Evolutionary conservation across 2,797 vertebrate species (phyloP), one percentile per base, ranked within the genome.

Genomic region (Sebastes hubbsi): DNA sequence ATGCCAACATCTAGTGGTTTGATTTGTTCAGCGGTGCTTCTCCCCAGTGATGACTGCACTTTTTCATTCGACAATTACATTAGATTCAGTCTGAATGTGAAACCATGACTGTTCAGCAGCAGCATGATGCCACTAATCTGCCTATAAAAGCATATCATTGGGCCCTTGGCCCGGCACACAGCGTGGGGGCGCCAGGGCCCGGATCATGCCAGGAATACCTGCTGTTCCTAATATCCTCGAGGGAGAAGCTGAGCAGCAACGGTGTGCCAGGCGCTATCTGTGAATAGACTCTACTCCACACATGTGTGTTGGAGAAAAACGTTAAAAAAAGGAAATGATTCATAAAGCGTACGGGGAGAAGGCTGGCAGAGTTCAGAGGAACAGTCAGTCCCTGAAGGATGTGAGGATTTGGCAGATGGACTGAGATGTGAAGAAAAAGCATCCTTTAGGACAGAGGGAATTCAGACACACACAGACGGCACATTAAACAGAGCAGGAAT

Each of bases 371-470:
- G 88, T 82, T 94, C 71, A 81, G 76, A 87, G 72, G 90, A 95
- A 94, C 90, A 94, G 88, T 92, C 89, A 91, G 93, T 91, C 92
- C 91, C 90, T 85, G 83, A 91, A 94, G 94, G 94, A 95, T 94
- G 90, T 93, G 93, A 90, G 86, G 93, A 92, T 92, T 95, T 95
- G 90, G 95, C 93, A 94, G 88, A 87, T 88, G 74, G 82, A 86
- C 77, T 29, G 67, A 91, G 91, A 94, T 83, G 87, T 92, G 92
- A 94, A 94, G 90, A 85, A 82, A 86, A 92, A 66, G 13, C 83
- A 86, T 90, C 90, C 88, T 94, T 93, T 58, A 91, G 86, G 90
- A 88, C 27, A 32, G 89, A 88, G 79, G 72, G 62, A 78, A 89
- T 82, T 89, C 84, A 89, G 87, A 72, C 83, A 86, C 83, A 86